Percentiles rank a stretch among this genome's conserved stretches.
These are phyloP conservation scores for Apodemus agrarius DNA, from an alignment of 2,797 vertebrate species.

Conservation along the genomic window DNA sequence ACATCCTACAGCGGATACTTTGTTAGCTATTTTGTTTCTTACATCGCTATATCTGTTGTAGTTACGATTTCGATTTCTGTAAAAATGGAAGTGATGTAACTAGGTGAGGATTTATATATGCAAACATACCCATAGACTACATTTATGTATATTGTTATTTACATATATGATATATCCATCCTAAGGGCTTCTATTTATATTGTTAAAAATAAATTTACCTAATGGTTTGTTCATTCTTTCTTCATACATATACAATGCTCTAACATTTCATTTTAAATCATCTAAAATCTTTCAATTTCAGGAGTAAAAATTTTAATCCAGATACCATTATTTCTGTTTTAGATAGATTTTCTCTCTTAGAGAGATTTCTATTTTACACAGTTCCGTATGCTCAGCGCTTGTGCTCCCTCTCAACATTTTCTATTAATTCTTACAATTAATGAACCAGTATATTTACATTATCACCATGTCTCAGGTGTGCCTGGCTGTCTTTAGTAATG, in stretches of 20 bases:
- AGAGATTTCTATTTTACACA: neutral
- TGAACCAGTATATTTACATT: neutral
- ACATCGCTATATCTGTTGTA: neutral
- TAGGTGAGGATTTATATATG: neutral
- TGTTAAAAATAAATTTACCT: slow-evolving; percentile 6
- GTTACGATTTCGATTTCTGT: neutral
- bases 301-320: slow-evolving; percentile 42
- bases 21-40: slow-evolving; percentile 35
- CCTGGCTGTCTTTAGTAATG: neutral
- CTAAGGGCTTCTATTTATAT: slow-evolving; percentile 14
- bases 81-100: slow-evolving; percentile 25
- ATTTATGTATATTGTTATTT: too few species aligned
- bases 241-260: neutral
- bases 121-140: neutral
- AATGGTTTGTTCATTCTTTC: neutral
- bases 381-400: neutral
- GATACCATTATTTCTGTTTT: neutral
- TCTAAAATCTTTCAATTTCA: neutral
- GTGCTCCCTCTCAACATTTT: neutral
- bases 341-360: neutral
- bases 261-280: slow-evolving; percentile 50
- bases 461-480: neutral
- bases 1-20: neutral
- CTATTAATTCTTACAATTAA: neutral
- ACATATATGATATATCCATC: neutral